These are phyloP conservation scores for Hermodice carunculata DNA, from an alignment of 2,888 invertebrate genomes.

Conservation along the genomic window DNA sequence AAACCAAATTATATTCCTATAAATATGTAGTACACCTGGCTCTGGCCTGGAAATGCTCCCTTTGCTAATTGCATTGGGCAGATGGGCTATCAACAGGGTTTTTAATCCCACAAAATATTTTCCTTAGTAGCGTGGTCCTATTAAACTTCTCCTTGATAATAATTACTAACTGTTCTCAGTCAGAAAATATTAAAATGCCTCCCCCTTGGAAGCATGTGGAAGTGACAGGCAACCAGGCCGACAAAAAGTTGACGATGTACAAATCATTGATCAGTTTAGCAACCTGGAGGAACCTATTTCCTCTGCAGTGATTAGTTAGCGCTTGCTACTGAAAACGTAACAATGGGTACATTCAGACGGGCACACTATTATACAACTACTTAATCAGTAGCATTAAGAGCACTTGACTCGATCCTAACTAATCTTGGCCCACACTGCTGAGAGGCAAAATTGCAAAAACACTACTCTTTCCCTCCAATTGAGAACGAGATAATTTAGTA, in stretches of 20 bases:
- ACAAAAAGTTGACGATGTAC: neutral
- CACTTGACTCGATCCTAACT: neutral
- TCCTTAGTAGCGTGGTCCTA: too few relatives aligned
- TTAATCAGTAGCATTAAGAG: slow-evolving; percentile 23
- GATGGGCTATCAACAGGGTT: too few relatives aligned
- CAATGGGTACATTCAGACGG: slow-evolving; percentile 6
- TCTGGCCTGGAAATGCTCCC: too few relatives aligned
- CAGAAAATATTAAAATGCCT: neutral
- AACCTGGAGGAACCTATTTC: slow-evolving; percentile 16
- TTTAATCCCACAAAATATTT: too few relatives aligned
- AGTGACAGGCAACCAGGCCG: neutral
- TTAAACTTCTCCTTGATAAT: too few relatives aligned
- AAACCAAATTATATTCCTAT: too few relatives aligned
- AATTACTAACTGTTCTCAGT: too few relatives aligned
- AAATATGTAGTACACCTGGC: too few relatives aligned
- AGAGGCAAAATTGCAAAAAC: slow-evolving; percentile 9
- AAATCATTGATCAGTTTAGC: neutral
- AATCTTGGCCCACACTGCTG: slow-evolving; percentile 1
- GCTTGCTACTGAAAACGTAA: slow-evolving; percentile 10
- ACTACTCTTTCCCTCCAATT: too few relatives aligned
- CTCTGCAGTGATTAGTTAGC: slow-evolving; percentile 18
- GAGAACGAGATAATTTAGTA: too few relatives aligned
- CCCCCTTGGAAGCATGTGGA: neutral
- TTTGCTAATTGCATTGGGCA: too few relatives aligned
- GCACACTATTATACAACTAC: slow-evolving; percentile 23